Percentiles rank a stretch among this genome's conserved stretches.
These are phyloP conservation scores for Netelia melanura DNA, from an alignment of 2,888 invertebrate genomes.

Conservation along the genomic window DNA sequence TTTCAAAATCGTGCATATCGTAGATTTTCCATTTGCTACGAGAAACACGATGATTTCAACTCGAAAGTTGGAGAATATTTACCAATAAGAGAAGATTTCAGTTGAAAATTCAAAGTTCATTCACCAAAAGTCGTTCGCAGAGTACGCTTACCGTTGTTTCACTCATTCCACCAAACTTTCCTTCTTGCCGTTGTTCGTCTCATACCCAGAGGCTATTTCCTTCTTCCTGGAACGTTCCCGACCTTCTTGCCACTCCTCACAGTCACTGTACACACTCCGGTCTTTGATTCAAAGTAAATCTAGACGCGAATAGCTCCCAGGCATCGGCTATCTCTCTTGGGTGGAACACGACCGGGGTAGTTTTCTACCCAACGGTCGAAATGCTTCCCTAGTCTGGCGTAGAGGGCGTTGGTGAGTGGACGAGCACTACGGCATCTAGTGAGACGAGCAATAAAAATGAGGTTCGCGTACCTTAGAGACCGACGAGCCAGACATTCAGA, in stretches of 20 bases:
- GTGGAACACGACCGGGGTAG: constrained; percentile 24
- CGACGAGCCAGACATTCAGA: constrained; percentile 45
- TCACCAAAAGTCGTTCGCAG: constrained; percentile 16
- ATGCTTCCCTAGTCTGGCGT: constrained; percentile 53
- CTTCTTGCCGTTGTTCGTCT: constrained; percentile 36
- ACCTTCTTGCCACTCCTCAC: constrained; percentile 49
- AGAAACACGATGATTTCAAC: neutral
- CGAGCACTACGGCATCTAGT: neutral
- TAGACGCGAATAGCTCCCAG: constrained; percentile 68
- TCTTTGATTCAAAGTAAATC: constrained; percentile 73
- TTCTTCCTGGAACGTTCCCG: constrained; percentile 46
- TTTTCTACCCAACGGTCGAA: constrained; percentile 59
- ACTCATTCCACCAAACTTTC: constrained; percentile 22
- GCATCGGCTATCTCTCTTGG: constrained; percentile 53
- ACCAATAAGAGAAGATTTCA: constrained; percentile 27
- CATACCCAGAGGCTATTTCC: constrained; percentile 53
- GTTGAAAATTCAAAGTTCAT: constrained; percentile 28
- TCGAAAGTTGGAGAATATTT: constrained; percentile 12
- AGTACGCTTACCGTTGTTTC: neutral
- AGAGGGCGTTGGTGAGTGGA: constrained; percentile 39
- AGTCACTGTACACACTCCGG: constrained; percentile 62
- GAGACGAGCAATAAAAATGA: constrained; percentile 67
- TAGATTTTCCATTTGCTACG: neutral
- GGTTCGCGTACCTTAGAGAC: constrained; percentile 42
- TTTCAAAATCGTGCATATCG: neutral